Conservation (phyloP, 1,140 invertebrate genomes). For the Wasmannia auropunctata region DNA sequence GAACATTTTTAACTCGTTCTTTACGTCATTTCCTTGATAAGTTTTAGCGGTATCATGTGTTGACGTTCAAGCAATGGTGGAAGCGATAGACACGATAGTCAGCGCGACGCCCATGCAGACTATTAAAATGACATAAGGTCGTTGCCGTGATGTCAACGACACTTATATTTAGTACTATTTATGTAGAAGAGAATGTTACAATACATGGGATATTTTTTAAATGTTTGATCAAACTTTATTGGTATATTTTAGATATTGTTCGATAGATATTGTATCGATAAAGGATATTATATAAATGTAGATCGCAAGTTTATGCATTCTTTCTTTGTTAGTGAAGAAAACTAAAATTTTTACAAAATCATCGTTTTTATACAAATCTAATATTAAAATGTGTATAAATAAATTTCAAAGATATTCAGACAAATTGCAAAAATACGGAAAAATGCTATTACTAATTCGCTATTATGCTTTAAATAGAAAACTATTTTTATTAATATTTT, state of each 20-base stretch:
- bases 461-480: too few species aligned
- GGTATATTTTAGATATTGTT: background rate
- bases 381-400: too few species aligned
- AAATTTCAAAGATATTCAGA: background rate
- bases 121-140: constrained; percentile 42
- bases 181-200: background rate
- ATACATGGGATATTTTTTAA: background rate
- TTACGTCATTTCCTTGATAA: background rate
- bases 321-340: background rate
- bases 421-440: background rate
- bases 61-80: background rate
- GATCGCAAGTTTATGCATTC: background rate
- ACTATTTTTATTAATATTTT: too few species aligned
- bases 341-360: background rate
- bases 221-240: background rate
- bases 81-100: background rate
- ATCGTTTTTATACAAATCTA: too few species aligned
- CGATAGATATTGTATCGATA: too few species aligned
- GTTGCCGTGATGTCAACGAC: constrained; percentile 53
- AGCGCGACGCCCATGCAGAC: background rate
- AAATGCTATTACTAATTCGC: too few species aligned
- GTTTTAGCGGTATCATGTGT: background rate
- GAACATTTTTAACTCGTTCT: background rate
- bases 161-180: background rate
- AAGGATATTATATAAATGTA: background rate